Conservation (phyloP, 2,113 vertebrate species). For the Oreocharis arfaki region DNA sequence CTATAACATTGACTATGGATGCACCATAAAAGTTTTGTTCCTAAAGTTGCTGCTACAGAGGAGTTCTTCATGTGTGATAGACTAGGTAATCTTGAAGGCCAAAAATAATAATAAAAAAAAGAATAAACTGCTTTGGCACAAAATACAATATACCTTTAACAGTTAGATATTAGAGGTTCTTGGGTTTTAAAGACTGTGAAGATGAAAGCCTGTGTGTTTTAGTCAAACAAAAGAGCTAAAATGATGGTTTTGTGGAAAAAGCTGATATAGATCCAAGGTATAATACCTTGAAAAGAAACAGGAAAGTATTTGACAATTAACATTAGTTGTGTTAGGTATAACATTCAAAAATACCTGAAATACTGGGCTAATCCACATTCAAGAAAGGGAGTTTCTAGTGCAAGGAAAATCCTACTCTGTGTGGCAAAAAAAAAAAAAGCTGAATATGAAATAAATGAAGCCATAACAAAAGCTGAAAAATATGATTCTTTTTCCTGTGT, state of each 20-base stretch:
- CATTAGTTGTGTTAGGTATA: neutral
- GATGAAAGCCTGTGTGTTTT: neutral
- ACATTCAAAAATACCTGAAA: neutral
- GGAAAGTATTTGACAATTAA: neutral
- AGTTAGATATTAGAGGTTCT: neutral
- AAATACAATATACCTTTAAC: neutral
- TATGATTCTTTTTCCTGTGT: neutral
- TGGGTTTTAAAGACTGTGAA: neutral
- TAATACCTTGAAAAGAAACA: neutral
- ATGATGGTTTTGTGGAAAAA: neutral
- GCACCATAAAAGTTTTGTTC: neutral
- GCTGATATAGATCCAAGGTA: too few relatives aligned
- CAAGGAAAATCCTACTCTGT: neutral
- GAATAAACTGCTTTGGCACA: neutral
- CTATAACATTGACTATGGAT: neutral
- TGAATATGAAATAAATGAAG: neutral
- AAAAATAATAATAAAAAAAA: neutral
- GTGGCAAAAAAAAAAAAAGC: neutral
- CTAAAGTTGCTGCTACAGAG: neutral
- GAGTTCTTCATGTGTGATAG: neutral
- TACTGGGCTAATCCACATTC: neutral
- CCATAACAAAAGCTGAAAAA: neutral
- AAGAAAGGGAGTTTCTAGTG: neutral
- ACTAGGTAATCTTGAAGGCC: neutral
- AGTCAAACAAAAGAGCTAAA: neutral